phyloP scores from a whole-genome alignment of 2,888 invertebrate genomes.

The Drosophila infuscata region DNA sequence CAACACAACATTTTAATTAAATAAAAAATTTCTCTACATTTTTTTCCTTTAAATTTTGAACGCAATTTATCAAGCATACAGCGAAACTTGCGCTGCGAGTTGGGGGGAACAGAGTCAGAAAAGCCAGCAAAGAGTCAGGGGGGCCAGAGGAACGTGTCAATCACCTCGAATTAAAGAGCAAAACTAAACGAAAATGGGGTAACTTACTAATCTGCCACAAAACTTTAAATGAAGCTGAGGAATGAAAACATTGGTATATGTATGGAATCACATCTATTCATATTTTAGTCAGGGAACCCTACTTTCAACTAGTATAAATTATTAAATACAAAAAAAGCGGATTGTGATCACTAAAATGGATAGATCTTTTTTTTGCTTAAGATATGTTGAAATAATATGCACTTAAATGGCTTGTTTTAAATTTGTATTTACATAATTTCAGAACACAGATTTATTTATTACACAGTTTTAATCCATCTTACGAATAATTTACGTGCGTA shows the following conservation, averaged over 20 bases:
- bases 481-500: neutral
- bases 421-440: neutral
- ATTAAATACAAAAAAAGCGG: too few species aligned
- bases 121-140: conserved; percentile 62
- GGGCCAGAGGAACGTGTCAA: conserved; percentile 76
- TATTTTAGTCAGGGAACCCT: too few species aligned
- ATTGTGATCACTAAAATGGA: neutral
- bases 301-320: too few species aligned
- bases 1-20: conserved; percentile 59
- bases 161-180: conserved; percentile 65
- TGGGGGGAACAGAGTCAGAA: neutral
- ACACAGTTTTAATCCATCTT: neutral
- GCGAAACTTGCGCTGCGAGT: neutral
- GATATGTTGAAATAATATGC: neutral
- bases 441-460: neutral
- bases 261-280: neutral
- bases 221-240: conserved; percentile 7
- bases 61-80: conserved; percentile 15
- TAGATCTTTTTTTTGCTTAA: neutral
- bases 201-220: conserved; percentile 27
- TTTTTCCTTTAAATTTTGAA: conserved; percentile 8
- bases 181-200: conserved; percentile 35
- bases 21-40: conserved; percentile 25
- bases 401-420: neutral
- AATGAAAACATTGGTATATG: neutral